Evolutionary conservation across 1,140 invertebrate genomes (phyloP).

Genomic region (Rhagoletis pomonella): DNA sequence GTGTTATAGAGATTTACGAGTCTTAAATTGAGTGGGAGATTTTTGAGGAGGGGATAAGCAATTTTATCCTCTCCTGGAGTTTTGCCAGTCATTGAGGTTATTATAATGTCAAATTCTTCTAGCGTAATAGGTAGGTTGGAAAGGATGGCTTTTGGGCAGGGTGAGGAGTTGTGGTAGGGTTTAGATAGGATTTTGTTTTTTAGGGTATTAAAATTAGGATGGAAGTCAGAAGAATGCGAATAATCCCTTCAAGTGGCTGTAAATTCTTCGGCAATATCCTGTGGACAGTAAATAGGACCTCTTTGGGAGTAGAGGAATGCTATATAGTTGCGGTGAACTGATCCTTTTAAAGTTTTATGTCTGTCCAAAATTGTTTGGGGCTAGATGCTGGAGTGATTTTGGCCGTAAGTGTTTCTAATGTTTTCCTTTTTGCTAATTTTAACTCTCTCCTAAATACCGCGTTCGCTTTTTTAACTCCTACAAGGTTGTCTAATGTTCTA

Average conservation of each 20-base stretch:
- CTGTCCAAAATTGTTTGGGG: not conserved
- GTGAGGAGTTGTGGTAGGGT: not conserved
- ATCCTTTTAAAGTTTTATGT: not conserved
- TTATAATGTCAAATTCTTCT: too few species aligned
- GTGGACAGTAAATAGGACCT: too few species aligned
- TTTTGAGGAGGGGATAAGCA: conserved; percentile 9
- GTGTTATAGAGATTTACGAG: conserved; percentile 40
- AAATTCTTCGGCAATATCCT: too few species aligned
- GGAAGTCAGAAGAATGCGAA: too few species aligned
- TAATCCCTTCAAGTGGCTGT: too few species aligned
- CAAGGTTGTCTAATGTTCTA: not conserved
- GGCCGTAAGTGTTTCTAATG: not conserved
- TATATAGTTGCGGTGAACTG: too few species aligned
- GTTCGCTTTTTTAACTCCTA: not conserved
- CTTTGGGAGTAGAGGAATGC: too few species aligned
- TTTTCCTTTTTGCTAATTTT: not conserved
- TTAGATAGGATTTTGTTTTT: too few species aligned
- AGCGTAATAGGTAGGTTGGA: too few species aligned
- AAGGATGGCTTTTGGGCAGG: too few species aligned
- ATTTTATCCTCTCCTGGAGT: conserved; percentile 18
- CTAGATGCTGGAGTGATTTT: not conserved
- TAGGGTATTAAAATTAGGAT: too few species aligned
- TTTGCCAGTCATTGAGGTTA: not conserved
- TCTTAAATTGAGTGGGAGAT: not conserved
- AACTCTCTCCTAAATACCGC: conserved; percentile 18